A percentile compares a stretch with the other conserved stretches of the same genome.
Evolutionary conservation across 2,797 vertebrate genomes (phyloP).

Genomic region (Lacerta viridis): DNA sequence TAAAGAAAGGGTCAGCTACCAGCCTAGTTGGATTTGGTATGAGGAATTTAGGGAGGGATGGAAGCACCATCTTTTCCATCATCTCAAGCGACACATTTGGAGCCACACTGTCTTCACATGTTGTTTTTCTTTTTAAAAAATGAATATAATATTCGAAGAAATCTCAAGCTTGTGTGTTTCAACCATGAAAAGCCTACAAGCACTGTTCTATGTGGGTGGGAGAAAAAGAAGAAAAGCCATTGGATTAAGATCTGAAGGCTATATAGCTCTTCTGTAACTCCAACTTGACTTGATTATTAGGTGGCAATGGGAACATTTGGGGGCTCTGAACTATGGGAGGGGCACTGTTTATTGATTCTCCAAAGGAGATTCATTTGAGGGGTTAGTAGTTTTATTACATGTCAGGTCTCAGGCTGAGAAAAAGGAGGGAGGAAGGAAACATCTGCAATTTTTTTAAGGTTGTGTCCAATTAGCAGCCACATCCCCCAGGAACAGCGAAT

Average conservation of each 20-base stretch:
- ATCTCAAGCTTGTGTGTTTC: not conserved
- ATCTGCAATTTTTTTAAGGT: not conserved
- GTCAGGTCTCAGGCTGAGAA: not conserved
- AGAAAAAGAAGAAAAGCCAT: not conserved
- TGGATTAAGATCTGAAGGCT: not conserved
- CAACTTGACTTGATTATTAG: not conserved
- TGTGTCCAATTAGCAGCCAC: not conserved
- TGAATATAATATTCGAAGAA: slow-evolving; percentile 20
- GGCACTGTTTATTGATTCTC: not conserved
- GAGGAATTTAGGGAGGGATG: too few relatives aligned
- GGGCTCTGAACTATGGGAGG: not conserved
- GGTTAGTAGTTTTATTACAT: not conserved
- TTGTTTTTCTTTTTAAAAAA: too few relatives aligned
- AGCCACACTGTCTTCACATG: too few relatives aligned
- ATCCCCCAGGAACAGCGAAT: not conserved
- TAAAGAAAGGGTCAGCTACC: too few relatives aligned
- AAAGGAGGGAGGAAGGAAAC: not conserved
- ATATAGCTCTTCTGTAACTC: not conserved
- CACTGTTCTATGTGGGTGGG: not conserved
- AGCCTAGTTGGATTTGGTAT: too few relatives aligned
- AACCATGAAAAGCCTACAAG: not conserved
- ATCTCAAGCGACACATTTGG: too few relatives aligned
- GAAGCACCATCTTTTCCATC: too few relatives aligned
- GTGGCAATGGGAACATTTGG: too few relatives aligned
- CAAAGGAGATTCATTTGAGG: not conserved